phyloP scores from a whole-genome alignment of 2,888 invertebrate genomes.

The Rotaria magnacalcarata region DNA sequence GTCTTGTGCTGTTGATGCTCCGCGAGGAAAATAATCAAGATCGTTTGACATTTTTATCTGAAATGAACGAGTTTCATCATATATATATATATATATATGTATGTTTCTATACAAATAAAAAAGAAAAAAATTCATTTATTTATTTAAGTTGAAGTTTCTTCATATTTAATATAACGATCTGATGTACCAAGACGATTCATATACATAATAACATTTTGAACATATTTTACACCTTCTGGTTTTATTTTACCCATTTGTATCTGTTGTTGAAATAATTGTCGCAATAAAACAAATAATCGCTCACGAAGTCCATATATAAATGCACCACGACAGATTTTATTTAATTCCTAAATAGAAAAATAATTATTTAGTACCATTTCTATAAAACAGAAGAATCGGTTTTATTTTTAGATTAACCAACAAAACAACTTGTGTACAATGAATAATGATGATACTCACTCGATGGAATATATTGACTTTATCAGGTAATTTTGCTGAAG shows the following conservation, averaged over 20 bases:
- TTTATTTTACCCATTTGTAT: constrained; percentile 7
- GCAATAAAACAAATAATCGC: background rate
- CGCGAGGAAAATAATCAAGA: background rate
- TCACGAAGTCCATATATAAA: background rate
- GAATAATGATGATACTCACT: background rate
- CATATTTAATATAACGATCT: constrained; percentile 4
- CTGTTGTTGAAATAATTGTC: background rate
- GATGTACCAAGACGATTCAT: constrained; percentile 13
- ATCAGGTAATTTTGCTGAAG: background rate
- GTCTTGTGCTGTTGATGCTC: background rate
- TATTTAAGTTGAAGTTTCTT: background rate
- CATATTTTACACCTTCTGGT: background rate
- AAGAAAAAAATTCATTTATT: background rate
- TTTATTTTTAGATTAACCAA: too few species aligned
- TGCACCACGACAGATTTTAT: background rate
- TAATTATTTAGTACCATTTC: too few species aligned
- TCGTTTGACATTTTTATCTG: background rate
- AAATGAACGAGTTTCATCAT: background rate
- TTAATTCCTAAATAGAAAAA: background rate
- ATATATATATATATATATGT: background rate
- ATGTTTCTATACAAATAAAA: background rate
- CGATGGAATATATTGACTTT: constrained; percentile 9
- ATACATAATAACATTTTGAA: background rate
- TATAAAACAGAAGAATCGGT: too few species aligned
- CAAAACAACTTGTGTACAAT: too few species aligned